phyloP scores from a whole-genome alignment of 1,140 invertebrate genomes.

The Microplitis mediator region DNA sequence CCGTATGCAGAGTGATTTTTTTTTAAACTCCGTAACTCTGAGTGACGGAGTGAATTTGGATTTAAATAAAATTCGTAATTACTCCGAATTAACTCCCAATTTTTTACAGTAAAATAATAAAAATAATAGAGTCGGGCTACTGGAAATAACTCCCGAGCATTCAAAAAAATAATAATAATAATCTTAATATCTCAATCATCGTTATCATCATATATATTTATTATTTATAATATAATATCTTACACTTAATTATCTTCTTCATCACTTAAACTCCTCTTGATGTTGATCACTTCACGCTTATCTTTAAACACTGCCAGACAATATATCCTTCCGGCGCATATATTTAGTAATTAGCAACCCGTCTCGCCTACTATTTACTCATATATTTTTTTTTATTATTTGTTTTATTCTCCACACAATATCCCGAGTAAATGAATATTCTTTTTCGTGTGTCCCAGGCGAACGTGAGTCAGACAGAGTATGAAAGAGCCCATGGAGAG shows the following conservation, averaged over 20 bases:
- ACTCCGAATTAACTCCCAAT: too few relatives aligned
- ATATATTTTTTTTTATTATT: slow-evolving; percentile 8
- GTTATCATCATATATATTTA: slow-evolving; percentile 15
- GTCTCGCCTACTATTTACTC: background rate
- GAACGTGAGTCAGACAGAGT: slow-evolving; percentile 61
- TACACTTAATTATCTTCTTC: background rate
- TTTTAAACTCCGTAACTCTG: too few relatives aligned
- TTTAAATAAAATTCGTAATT: too few relatives aligned
- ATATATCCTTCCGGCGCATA: slow-evolving; percentile 2
- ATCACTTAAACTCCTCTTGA: background rate
- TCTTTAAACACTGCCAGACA: background rate
- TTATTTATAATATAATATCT: too few relatives aligned
- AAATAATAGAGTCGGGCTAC: too few relatives aligned
- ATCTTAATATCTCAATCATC: background rate
- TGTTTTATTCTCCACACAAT: slow-evolving; percentile 6
- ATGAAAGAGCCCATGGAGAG: slow-evolving; percentile 60
- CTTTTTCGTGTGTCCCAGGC: slow-evolving; percentile 50
- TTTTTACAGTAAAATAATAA: too few relatives aligned
- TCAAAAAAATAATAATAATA: too few relatives aligned
- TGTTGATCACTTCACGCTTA: slow-evolving; percentile 15
- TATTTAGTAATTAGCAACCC: slow-evolving; percentile 9
- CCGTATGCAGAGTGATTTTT: too few relatives aligned
- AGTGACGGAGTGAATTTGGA: too few relatives aligned
- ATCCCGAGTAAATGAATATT: slow-evolving; percentile 10
- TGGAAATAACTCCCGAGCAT: too few relatives aligned